These are phyloP conservation scores for Magallana gigas DNA, from an alignment of 1,140 invertebrate species.

Conservation along the genomic window DNA sequence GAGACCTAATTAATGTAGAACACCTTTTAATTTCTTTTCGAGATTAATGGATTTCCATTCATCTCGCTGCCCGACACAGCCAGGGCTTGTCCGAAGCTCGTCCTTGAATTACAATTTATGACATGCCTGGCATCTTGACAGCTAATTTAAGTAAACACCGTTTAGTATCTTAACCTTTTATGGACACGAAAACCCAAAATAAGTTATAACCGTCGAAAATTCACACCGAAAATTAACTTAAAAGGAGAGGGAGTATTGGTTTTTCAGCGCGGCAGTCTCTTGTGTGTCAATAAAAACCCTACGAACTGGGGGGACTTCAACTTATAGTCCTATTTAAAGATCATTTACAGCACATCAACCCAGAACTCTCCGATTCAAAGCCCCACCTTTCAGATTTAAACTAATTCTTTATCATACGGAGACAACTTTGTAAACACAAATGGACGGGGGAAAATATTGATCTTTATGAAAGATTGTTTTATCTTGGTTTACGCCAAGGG, in stretches of 20 bases:
- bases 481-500: not conserved
- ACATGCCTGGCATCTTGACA: conserved; percentile 24
- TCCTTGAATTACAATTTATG: conserved; percentile 9
- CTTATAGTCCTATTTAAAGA: conserved; percentile 19
- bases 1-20: conserved; percentile 21
- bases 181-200: conserved; percentile 12
- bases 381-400: conserved; percentile 22
- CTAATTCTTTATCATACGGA: conserved; percentile 19
- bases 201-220: not conserved
- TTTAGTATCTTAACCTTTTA: conserved; percentile 35
- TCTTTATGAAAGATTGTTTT: conserved; percentile 7
- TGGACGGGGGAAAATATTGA: conserved; percentile 2
- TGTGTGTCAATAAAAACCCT: not conserved
- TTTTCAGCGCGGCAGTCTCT: not conserved
- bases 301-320: not conserved
- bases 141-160: conserved; percentile 27
- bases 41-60: conserved; percentile 27
- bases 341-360: conserved; percentile 13
- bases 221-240: conserved; percentile 29
- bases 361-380: not conserved
- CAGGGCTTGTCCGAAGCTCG: not conserved
- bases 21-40: conserved; percentile 20
- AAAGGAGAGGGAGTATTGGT: conserved; percentile 13
- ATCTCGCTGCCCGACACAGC: not conserved
- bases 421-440: conserved; percentile 26